phyloP scores from a whole-genome alignment of 2,888 invertebrate genomes.

The Fragum sueziense region DNA sequence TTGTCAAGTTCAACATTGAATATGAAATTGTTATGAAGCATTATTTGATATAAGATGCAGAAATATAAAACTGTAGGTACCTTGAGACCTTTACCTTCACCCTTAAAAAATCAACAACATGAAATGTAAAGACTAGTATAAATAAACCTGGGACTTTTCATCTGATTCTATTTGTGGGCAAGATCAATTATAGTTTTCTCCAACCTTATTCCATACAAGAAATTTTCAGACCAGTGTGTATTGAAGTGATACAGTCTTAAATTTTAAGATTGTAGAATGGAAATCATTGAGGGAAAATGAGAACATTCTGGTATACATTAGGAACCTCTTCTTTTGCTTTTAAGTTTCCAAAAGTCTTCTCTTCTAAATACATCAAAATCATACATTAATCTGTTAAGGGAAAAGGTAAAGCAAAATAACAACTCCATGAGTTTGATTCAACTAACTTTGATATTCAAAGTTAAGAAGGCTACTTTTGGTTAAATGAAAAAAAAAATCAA shows the following conservation, averaged over 20 bases:
- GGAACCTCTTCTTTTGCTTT: background rate
- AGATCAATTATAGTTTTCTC: too few relatives aligned
- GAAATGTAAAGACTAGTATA: too few relatives aligned
- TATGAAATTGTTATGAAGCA: background rate
- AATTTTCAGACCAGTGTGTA: too few relatives aligned
- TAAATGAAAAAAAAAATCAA: too few relatives aligned
- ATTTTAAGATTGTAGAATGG: too few relatives aligned
- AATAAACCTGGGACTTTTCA: too few relatives aligned
- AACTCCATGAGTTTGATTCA: too few relatives aligned
- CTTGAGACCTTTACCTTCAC: slow-evolving; percentile 1
- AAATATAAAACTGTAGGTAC: background rate
- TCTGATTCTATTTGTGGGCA: too few relatives aligned
- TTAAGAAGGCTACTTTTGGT: too few relatives aligned
- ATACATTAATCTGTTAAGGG: background rate
- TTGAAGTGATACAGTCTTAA: background rate
- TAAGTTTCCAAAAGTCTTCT: background rate
- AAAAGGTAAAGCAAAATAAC: background rate
- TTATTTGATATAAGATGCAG: background rate
- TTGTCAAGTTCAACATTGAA: too few relatives aligned
- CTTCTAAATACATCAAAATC: background rate
- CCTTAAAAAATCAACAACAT: background rate
- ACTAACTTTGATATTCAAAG: too few relatives aligned
- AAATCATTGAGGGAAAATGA: background rate
- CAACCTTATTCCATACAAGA: too few relatives aligned
- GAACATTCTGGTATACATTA: background rate